A percentile compares a stretch with the other conserved stretches of the same genome.
These are phyloP conservation scores for Meloidogyne hapla DNA, from an alignment of 1,140 invertebrate genomes.

Conservation along the genomic window DNA sequence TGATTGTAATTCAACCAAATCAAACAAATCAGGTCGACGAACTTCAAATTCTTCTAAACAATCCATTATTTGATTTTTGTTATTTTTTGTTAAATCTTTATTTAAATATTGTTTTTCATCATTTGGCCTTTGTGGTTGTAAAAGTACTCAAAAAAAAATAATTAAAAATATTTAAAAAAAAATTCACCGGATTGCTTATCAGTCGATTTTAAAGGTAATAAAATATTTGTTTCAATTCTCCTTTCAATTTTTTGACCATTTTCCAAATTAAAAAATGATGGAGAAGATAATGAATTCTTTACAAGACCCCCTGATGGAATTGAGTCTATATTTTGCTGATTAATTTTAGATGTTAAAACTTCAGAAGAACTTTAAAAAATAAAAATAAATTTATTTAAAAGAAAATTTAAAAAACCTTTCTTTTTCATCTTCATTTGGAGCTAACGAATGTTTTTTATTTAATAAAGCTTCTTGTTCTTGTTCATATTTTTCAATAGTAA, in stretches of 20 bases:
- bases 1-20: constrained; percentile 52
- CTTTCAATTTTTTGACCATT: neutral
- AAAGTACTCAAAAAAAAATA: neutral
- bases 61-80: constrained; percentile 19
- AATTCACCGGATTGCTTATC: neutral
- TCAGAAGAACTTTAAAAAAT: neutral
- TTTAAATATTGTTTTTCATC: neutral
- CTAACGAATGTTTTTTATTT: neutral
- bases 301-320: neutral
- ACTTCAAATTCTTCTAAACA: constrained; percentile 55
- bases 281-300: constrained; percentile 2
- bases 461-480: constrained; percentile 30
- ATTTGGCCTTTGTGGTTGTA: neutral
- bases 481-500: constrained; percentile 38
- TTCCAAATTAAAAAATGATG: neutral
- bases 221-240: neutral
- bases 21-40: constrained; percentile 42
- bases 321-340: neutral
- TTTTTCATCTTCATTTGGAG: neutral
- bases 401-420: neutral
- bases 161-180: neutral
- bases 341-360: neutral
- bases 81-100: neutral
- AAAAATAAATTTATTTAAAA: neutral
- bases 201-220: neutral